Conservation (phyloP, 2,113 vertebrate species). For the Ploceus nigricollis region DNA sequence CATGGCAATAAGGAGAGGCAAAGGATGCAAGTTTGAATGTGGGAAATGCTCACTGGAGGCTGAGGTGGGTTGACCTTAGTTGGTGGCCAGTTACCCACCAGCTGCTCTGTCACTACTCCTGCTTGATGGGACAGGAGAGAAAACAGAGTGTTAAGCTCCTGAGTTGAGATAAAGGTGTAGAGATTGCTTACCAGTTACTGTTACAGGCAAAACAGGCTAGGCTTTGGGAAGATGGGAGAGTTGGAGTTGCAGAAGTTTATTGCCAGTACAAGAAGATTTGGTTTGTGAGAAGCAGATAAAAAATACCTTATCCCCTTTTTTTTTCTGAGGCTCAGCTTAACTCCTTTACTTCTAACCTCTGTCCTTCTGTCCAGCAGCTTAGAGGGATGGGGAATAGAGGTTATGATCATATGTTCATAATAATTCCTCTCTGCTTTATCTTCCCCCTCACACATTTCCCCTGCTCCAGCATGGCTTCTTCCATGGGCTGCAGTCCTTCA, state of each 20-base stretch:
- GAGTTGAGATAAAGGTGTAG: background rate
- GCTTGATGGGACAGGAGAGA: background rate
- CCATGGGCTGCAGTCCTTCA: background rate
- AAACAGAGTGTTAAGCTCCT: background rate
- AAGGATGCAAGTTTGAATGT: background rate
- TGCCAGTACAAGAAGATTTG: background rate
- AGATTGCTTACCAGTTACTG: background rate
- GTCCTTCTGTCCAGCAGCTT: background rate
- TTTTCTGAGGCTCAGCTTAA: background rate
- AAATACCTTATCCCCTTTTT: background rate
- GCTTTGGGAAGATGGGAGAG: background rate
- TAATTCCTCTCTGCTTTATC: background rate
- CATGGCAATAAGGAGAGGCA: background rate
- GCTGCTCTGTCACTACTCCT: background rate
- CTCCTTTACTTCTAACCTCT: background rate
- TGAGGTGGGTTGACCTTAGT: background rate
- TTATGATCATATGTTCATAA: background rate
- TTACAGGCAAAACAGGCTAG: background rate
- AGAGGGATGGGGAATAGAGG: background rate
- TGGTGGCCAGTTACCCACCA: background rate
- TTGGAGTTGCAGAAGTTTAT: background rate
- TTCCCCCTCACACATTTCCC: rapidly evolving
- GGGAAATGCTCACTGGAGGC: background rate
- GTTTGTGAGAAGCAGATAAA: background rate
- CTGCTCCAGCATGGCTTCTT: background rate